phyloP scores from a whole-genome alignment of 2,888 invertebrate genomes.

The Trachelus troglodyta region DNA sequence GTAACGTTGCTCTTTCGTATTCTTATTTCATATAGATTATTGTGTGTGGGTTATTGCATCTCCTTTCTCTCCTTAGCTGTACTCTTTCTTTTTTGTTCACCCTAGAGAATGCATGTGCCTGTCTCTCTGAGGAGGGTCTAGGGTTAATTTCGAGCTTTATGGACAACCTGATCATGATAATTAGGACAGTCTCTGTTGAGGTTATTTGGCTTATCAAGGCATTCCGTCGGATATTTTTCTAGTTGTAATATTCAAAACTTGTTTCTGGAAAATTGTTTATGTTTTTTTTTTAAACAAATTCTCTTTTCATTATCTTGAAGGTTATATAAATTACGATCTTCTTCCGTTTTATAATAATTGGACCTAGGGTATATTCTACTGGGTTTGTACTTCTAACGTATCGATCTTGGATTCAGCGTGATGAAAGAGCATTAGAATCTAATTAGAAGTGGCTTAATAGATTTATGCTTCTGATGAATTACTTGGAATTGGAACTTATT shows the following conservation, averaged over 20 bases:
- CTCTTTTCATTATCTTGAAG: background rate
- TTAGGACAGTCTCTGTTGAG: background rate
- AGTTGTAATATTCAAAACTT: background rate
- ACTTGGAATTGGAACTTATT: background rate
- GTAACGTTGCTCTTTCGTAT: slow-evolving; percentile 34
- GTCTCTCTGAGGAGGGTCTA: background rate
- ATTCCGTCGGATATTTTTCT: background rate
- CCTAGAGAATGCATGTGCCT: background rate
- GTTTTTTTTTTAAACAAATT: background rate
- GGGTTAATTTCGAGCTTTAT: background rate
- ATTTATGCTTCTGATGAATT: background rate
- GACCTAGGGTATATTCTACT: no score
- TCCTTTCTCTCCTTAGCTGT: background rate
- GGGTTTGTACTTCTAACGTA: no score
- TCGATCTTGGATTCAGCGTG: no score
- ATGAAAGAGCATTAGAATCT: no score
- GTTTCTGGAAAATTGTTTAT: background rate
- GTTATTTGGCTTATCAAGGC: background rate
- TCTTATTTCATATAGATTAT: background rate
- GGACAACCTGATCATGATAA: background rate
- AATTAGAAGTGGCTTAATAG: no score
- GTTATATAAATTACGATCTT: background rate
- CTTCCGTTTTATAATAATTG: no score
- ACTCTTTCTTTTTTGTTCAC: background rate
- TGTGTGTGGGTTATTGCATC: background rate